Conservation (phyloP, 2,797 vertebrate species). For the Lutjanus campechanus region DNA sequence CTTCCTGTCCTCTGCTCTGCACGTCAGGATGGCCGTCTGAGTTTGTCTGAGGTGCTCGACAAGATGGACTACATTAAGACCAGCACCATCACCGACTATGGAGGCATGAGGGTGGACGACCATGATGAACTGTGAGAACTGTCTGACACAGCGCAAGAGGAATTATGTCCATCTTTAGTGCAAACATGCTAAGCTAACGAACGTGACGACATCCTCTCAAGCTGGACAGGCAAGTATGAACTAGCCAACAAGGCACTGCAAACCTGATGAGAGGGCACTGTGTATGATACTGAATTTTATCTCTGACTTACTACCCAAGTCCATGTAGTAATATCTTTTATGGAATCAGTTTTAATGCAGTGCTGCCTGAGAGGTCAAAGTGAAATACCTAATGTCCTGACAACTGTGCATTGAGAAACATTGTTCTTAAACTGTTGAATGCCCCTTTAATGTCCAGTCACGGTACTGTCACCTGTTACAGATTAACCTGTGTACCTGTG, state of each 20-base stretch:
- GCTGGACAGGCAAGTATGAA: neutral
- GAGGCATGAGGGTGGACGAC: slow-evolving; percentile 69
- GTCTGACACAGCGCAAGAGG: neutral
- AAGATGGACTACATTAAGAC: slow-evolving; percentile 72
- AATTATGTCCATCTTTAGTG: neutral
- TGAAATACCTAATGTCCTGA: no score
- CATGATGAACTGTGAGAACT: slow-evolving; percentile 83
- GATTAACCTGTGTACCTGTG: no score
- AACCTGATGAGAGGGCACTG: neutral
- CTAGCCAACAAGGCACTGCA: neutral
- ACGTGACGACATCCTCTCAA: neutral
- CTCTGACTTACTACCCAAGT: no score
- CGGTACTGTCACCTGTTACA: no score
- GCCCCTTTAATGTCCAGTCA: no score
- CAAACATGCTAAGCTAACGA: neutral
- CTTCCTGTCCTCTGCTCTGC: slow-evolving; percentile 32
- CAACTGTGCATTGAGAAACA: no score
- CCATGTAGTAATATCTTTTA: no score
- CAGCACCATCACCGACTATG: slow-evolving; percentile 86
- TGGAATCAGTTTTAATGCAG: no score
- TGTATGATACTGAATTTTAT: neutral
- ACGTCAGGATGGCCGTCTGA: slow-evolving; percentile 81
- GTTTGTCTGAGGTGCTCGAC: slow-evolving; percentile 79
- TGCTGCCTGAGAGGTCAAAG: no score
- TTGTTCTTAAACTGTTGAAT: no score